Evolutionary conservation across 2,113 vertebrate species (phyloP), one percentile per base, ranked within the genome.

Genomic region (Mobula hypostoma): DNA sequence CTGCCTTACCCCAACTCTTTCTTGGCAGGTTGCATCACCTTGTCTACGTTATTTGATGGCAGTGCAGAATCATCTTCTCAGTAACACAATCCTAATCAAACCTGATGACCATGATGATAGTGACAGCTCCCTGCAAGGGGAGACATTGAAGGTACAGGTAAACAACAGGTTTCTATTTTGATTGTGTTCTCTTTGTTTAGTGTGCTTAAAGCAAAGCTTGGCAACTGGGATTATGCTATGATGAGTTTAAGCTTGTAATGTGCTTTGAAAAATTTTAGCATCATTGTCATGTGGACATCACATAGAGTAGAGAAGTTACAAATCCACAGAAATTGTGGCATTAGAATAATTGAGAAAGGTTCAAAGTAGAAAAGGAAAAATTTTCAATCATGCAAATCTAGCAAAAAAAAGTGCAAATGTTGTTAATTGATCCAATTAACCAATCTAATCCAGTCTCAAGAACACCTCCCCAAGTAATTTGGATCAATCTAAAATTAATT

Each of bases 131-230:
- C 97, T 99, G 96, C 98, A 99, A 96, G 99, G 98, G 98, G 99
- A 99, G 97, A 99, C 99, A 98, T 98, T 99, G 98, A 99, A 99
- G 99, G 99, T 99, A 99, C 98, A 99, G 99, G 99, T 99, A 99
- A 99, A 98, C 98, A 98, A 97, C 98, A 96, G 98, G 97, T 98
- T 98, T 98, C 91, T 98, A 97, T 97, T 97, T 96, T 96, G 97
- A 97, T 95, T 95, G 95, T 97, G 95, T 95, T 96, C 95, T 96
- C 96, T 96, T 94, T 95, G 91, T 82, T 96, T 95, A 94, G 12
- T 58, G 21, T 77, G 76, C 74, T 72, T 48, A 74, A 79, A 66
- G 68, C 90, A 48, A 66, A 48, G 70, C 91, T 76, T 93, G 36
- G 36, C 91, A 48, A 1, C 9, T 11, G 15, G 19, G 77, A 77